Conservation (phyloP, 2,113 vertebrate species). For the Nerophis ophidion region DNA sequence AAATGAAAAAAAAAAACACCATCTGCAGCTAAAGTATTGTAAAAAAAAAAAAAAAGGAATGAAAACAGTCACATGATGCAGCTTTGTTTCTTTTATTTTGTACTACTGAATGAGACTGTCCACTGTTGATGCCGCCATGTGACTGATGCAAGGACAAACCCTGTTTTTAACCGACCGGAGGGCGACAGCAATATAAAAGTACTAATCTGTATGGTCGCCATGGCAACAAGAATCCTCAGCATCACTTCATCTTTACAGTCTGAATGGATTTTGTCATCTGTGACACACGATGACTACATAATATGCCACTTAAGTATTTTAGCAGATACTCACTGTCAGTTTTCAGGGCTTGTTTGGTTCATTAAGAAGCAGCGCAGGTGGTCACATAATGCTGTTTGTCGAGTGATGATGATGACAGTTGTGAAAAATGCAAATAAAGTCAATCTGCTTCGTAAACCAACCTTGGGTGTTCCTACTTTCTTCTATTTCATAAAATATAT, state of each 20-base stretch:
- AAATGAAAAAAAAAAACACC: too few relatives aligned
- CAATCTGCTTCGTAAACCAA: constrained; percentile 44
- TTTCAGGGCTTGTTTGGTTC: background rate
- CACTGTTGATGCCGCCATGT: constrained; percentile 16
- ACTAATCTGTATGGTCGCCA: too few relatives aligned
- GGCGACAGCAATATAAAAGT: too few relatives aligned
- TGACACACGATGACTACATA: too few relatives aligned
- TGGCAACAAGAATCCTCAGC: too few relatives aligned
- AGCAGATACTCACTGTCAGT: constrained; percentile 17
- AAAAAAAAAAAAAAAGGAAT: constrained; percentile 18
- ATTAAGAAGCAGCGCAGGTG: constrained; percentile 26
- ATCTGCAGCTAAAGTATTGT: constrained; percentile 27
- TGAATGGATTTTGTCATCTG: too few relatives aligned
- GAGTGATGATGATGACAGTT: constrained; percentile 45
- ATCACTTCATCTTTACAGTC: background rate
- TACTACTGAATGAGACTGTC: background rate
- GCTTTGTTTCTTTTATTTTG: constrained; percentile 20
- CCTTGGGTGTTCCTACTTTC: constrained; percentile 1
- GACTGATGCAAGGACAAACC: background rate
- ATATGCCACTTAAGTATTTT: constrained; percentile 23
- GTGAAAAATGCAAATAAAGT: constrained; percentile 59
- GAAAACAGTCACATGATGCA: constrained; percentile 38
- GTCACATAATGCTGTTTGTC: constrained; percentile 36
- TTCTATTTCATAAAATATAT: too few relatives aligned
- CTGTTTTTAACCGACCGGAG: background rate